Evolutionary conservation across 2,888 invertebrate species (phyloP).

Genomic region (Patella ulyssiponensis): DNA sequence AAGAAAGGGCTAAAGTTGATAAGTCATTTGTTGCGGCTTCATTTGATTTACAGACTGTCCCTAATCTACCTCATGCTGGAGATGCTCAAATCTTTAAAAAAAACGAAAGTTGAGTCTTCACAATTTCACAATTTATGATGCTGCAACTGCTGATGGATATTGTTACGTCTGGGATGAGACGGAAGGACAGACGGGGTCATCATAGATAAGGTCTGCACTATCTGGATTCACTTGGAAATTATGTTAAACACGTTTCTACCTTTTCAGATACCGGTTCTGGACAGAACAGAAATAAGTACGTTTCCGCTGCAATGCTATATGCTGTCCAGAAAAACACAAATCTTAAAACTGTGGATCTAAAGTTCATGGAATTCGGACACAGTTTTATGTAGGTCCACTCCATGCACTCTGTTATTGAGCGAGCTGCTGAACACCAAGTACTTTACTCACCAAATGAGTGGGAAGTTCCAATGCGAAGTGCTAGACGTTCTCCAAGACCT

Average conservation of each 20-base stretch:
- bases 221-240: not conserved
- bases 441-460: not conserved
- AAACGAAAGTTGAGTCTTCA: not conserved
- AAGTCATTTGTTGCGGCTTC: not conserved
- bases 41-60: not conserved
- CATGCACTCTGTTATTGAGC: not conserved
- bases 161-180: not conserved
- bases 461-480: not conserved
- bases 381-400: not conserved
- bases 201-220: conserved; percentile 6
- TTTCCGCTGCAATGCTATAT: not conserved
- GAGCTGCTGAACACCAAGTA: not conserved
- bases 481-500: not conserved
- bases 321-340: not conserved
- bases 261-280: conserved; percentile 15
- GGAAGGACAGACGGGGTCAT: not conserved
- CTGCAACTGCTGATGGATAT: not conserved
- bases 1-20: not conserved
- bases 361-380: not conserved
- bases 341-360: not conserved
- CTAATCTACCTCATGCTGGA: not conserved
- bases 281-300: conserved; percentile 15
- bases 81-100: not conserved
- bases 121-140: conserved; percentile 4
- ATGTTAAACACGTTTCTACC: not conserved